These are phyloP conservation scores for Actinia equina DNA, from an alignment of 64 coral and sea anemone species.

Conservation along the genomic window DNA sequence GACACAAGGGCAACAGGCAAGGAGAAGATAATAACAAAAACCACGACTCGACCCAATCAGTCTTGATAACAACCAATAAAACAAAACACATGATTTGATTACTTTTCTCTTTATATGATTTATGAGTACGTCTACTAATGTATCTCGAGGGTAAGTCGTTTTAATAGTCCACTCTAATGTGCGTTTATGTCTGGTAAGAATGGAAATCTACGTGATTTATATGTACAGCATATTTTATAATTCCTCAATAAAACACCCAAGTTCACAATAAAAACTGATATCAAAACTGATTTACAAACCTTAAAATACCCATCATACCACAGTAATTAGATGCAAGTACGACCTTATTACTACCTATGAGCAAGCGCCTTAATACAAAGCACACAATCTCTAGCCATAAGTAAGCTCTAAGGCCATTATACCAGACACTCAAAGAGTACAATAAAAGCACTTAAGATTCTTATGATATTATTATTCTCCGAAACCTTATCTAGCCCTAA, in stretches of 20 bases:
- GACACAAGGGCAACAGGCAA: neutral
- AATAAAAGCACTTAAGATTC: neutral
- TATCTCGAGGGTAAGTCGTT: neutral
- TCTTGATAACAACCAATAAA: neutral
- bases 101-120: neutral
- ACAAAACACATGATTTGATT: neutral
- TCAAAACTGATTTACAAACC: neutral
- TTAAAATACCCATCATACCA: neutral
- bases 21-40: neutral
- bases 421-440: neutral
- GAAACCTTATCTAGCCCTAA: no score
- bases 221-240: neutral
- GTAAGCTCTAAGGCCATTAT: neutral
- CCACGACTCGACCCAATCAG: neutral
- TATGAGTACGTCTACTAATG: neutral
- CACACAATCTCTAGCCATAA: neutral
- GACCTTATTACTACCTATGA: neutral
- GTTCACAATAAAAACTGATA: neutral
- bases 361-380: neutral
- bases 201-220: neutral
- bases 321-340: neutral
- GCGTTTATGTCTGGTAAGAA: neutral
- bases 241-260: neutral
- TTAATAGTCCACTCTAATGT: neutral
- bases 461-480: no score